Evolutionary conservation across 2,113 vertebrate species (phyloP).

Genomic region (Panurus biarmicus): DNA sequence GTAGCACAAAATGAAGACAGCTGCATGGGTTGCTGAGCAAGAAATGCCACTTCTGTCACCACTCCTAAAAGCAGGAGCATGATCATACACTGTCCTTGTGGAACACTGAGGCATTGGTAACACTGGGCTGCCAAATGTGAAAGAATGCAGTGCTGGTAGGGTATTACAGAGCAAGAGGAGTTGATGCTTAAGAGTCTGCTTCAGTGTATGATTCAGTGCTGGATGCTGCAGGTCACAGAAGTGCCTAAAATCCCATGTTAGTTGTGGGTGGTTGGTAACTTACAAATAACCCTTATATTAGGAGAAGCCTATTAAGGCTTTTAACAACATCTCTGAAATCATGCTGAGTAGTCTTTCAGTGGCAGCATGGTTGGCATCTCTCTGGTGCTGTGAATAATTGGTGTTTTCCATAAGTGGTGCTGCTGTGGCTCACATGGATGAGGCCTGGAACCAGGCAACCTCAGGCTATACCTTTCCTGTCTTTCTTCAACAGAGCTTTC

Average conservation of each 20-base stretch:
- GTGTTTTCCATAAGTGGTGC: neutral
- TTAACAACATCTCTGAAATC: neutral
- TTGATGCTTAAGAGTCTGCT: neutral
- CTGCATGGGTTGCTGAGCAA: neutral
- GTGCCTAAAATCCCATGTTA: neutral
- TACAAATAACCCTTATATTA: neutral
- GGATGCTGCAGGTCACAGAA: neutral
- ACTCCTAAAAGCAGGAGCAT: neutral
- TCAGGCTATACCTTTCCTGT: neutral
- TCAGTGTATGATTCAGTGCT: neutral
- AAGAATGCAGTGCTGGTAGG: neutral
- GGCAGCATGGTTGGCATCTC: neutral
- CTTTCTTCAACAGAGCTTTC: neutral
- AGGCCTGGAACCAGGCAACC: too few relatives aligned
- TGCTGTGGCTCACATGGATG: neutral
- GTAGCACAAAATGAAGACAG: neutral
- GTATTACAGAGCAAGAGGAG: neutral
- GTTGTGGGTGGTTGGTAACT: neutral
- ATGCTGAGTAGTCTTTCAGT: neutral
- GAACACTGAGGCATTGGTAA: neutral
- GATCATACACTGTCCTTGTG: fast-evolving
- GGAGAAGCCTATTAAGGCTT: neutral
- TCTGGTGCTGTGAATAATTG: neutral
- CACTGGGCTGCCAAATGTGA: neutral
- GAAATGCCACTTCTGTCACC: neutral